Percentiles rank a stretch among this genome's conserved stretches.
Evolutionary conservation across 1,140 invertebrate genomes (phyloP).

Genomic region (Cydia splendana): DNA sequence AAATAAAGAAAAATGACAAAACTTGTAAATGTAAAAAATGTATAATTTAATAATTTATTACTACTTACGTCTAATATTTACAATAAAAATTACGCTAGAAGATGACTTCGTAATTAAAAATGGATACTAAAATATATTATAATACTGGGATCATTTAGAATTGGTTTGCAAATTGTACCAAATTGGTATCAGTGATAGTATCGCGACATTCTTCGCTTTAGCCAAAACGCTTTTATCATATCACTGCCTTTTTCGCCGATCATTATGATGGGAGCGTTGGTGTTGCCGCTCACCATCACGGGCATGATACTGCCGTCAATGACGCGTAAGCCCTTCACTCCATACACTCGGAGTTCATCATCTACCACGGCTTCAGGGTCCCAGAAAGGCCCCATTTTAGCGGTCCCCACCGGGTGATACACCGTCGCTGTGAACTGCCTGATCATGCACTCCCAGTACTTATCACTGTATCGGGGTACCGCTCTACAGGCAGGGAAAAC

Average conservation of each 20-base stretch:
- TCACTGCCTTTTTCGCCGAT: conserved; percentile 91
- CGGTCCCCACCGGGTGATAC: conserved; percentile 95
- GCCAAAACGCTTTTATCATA: conserved; percentile 90
- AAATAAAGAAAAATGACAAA: neutral
- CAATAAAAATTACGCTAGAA: neutral
- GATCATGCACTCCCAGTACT: conserved; percentile 92
- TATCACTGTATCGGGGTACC: conserved; percentile 84
- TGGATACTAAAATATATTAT: neutral
- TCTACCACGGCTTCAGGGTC: conserved; percentile 94
- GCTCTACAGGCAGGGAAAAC: conserved; percentile 87
- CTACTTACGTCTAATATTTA: neutral
- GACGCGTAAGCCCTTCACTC: conserved; percentile 88
- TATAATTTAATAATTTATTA: conserved; percentile 9
- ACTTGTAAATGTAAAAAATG: neutral
- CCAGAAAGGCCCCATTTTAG: conserved; percentile 94
- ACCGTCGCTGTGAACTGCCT: conserved; percentile 88
- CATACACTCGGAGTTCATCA: conserved; percentile 89
- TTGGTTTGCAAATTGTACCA: neutral
- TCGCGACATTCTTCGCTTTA: conserved; percentile 69
- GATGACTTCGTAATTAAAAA: neutral
- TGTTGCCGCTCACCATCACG: conserved; percentile 86
- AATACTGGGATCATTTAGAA: conserved; percentile 12
- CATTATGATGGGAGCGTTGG: conserved; percentile 92
- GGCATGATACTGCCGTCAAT: conserved; percentile 95
- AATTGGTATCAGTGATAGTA: conserved; percentile 37